phyloP scores from a whole-genome alignment of 2,797 vertebrate genomes.

The Furcifer pardalis region DNA sequence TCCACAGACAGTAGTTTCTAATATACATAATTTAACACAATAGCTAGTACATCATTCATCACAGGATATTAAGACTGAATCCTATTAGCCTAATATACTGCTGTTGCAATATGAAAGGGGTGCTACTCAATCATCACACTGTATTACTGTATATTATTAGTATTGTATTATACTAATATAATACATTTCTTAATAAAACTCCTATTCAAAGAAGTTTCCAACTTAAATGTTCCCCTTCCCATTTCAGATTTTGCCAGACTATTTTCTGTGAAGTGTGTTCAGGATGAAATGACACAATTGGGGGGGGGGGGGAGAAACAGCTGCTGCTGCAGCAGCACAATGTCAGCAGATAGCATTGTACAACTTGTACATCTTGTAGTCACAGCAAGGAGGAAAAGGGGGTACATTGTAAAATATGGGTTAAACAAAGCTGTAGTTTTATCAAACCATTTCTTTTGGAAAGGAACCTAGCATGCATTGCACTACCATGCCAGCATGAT shows the following conservation, averaged over 20 bases:
- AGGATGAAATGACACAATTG: conserved; percentile 26
- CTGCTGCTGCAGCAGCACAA: conserved; percentile 38
- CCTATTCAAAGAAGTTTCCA: conserved; percentile 45
- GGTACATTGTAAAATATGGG: background rate
- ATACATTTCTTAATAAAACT: conserved; percentile 62
- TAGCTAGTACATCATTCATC: conserved; percentile 66
- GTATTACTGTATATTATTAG: conserved; percentile 61
- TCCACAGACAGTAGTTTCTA: conserved; percentile 45
- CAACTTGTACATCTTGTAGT: conserved; percentile 33
- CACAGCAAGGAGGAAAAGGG: background rate
- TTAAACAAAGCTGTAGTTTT: background rate
- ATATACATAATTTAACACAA: conserved; percentile 50
- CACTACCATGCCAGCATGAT: no score
- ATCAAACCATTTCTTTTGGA: background rate
- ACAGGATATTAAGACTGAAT: conserved; percentile 51
- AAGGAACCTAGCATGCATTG: background rate
- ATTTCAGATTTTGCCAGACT: conserved; percentile 55
- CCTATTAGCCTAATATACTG: conserved; percentile 60
- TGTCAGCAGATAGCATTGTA: conserved; percentile 41
- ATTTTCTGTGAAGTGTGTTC: conserved; percentile 63
- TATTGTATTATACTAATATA: conserved; percentile 66
- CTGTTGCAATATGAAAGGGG: conserved; percentile 64
- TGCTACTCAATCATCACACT: conserved; percentile 69
- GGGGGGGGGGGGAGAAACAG: conserved; percentile 55
- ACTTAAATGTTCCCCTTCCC: conserved; percentile 60